Evolutionary conservation across 1,140 invertebrate species (phyloP).

Genomic region (Neomicropteryx cornuta): DNA sequence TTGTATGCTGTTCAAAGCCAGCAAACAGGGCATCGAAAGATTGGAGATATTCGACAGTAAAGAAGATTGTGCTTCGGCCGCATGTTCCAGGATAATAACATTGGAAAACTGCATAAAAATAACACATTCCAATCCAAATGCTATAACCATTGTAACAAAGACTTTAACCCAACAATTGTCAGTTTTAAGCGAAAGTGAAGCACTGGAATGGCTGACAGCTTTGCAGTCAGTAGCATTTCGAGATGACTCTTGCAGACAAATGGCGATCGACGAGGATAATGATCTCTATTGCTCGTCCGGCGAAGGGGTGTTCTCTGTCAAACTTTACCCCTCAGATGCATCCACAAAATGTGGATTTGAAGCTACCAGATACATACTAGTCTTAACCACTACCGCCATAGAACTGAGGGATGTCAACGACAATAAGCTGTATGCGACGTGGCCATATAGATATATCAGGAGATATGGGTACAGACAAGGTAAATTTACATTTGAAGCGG

Average conservation of each 20-base stretch:
- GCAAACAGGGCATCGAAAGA: slow-evolving; percentile 71
- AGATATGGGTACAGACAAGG: slow-evolving; percentile 72
- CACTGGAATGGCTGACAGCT: slow-evolving; percentile 62
- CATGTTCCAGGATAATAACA: slow-evolving; percentile 62
- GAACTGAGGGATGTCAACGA: slow-evolving; percentile 57
- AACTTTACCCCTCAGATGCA: slow-evolving; percentile 65
- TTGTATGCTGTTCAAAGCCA: slow-evolving; percentile 65
- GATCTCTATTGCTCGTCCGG: slow-evolving; percentile 73
- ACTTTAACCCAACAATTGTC: slow-evolving; percentile 58
- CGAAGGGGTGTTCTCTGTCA: slow-evolving; percentile 68
- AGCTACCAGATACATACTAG: slow-evolving; percentile 56
- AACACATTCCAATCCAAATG: slow-evolving; percentile 47
- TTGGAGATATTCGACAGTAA: slow-evolving; percentile 74
- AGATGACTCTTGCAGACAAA: slow-evolving; percentile 46
- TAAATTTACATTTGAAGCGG: slow-evolving; percentile 84
- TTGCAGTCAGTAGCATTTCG: slow-evolving; percentile 76
- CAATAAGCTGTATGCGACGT: slow-evolving; percentile 57
- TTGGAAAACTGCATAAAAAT: slow-evolving; percentile 81
- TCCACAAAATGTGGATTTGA: slow-evolving; percentile 63
- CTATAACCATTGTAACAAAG: slow-evolving; percentile 60
- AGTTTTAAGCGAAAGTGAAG: slow-evolving; percentile 56
- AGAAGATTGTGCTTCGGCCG: slow-evolving; percentile 51
- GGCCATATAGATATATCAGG: slow-evolving; percentile 78
- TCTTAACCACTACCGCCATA: slow-evolving; percentile 60
- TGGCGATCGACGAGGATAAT: slow-evolving; percentile 72